These are phyloP conservation scores for Vanessa cardui DNA, from an alignment of 2,888 invertebrate genomes.

Conservation along the genomic window DNA sequence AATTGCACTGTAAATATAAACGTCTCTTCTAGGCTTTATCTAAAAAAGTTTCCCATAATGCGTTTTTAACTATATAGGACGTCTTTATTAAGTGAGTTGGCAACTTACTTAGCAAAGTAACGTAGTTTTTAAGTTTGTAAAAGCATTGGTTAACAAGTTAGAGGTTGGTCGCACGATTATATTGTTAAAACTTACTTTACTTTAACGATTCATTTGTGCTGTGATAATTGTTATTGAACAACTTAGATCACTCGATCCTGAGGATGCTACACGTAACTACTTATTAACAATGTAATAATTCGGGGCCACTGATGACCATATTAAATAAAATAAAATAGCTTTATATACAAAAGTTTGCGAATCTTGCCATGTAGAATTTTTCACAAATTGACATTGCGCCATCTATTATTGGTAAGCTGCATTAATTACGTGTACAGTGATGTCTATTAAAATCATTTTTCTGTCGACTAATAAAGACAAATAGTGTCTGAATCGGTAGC, in stretches of 20 bases:
- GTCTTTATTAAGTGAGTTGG: conserved; percentile 5
- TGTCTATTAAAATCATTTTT: conserved; percentile 5
- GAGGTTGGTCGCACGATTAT: background rate
- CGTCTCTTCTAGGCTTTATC: background rate
- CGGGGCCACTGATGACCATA: no score
- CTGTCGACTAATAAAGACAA: conserved; percentile 28
- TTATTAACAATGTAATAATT: no score
- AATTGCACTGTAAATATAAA: conserved; percentile 21
- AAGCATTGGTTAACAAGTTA: conserved; percentile 10
- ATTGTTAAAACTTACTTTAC: background rate
- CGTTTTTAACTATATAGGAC: conserved; percentile 8
- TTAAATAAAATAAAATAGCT: no score
- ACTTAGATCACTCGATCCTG: no score
- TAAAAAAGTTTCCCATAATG: conserved; percentile 9
- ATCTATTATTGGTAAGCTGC: no score
- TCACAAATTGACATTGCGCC: no score
- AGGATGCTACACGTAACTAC: no score
- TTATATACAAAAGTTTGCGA: no score
- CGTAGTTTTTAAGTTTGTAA: conserved; percentile 7
- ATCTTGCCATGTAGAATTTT: no score
- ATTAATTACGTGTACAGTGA: no score
- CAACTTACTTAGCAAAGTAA: conserved; percentile 3
- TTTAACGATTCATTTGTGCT: no score
- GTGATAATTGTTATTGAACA: background rate
- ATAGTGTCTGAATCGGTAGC: conserved; percentile 31